phyloP scores from a whole-genome alignment of 2,113 vertebrate genomes.

The Pholis gunnellus region DNA sequence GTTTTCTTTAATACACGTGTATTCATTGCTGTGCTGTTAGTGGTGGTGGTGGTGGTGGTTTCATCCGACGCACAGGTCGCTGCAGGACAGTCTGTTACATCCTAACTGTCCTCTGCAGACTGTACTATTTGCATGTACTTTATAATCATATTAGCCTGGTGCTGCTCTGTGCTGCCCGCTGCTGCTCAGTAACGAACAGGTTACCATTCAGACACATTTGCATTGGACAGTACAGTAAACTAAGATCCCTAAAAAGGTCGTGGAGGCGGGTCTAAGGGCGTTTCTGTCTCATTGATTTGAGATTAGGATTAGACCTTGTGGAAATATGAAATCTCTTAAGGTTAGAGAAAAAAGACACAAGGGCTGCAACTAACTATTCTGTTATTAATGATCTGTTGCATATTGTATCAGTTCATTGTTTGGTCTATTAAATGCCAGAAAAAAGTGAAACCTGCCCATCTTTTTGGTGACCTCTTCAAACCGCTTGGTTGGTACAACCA shows the following conservation, averaged over 20 bases:
- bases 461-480: neutral
- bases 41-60: neutral
- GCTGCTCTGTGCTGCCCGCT: neutral
- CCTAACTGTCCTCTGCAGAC: conserved; percentile 18
- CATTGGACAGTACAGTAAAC: neutral
- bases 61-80: neutral
- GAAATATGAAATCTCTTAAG: neutral
- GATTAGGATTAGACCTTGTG: neutral
- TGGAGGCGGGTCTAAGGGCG: too few relatives aligned
- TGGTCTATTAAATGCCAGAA: neutral
- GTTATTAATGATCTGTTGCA: neutral
- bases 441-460: neutral
- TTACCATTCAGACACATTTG: neutral
- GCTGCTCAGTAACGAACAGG: neutral
- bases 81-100: neutral
- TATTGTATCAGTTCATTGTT: neutral
- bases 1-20: neutral
- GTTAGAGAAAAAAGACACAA: neutral
- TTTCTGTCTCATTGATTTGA: neutral
- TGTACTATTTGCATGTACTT: conserved; percentile 21
- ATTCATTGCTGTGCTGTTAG: neutral
- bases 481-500: neutral
- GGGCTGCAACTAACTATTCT: neutral
- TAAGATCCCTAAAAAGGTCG: neutral
- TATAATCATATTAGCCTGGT: conserved; percentile 3